A percentile compares a stretch with the other conserved stretches of the same genome.
Conservation (phyloP, 2,888 invertebrate genomes). For the Oligia strigilis region DNA sequence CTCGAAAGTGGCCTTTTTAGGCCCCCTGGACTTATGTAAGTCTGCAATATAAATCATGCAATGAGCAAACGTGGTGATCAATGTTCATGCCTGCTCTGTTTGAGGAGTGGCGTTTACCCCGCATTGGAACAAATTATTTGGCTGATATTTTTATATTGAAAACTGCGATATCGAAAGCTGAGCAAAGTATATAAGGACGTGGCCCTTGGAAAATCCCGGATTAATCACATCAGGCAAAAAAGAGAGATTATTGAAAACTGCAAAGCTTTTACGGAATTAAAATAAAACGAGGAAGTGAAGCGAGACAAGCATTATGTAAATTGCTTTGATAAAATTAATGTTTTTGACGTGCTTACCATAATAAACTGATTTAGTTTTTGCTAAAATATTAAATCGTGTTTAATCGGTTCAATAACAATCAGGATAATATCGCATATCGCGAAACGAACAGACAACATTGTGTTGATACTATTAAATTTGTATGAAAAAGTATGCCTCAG, state of each 20-base stretch:
- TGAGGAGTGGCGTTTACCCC: background rate
- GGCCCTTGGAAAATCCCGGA: constrained; percentile 35
- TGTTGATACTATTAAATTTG: background rate
- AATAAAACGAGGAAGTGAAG: constrained; percentile 48
- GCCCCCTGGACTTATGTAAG: no score
- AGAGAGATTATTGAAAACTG: constrained; percentile 58
- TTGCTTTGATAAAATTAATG: constrained; percentile 48
- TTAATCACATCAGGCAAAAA: constrained; percentile 53
- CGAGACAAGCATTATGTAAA: constrained; percentile 51
- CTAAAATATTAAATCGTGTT: constrained; percentile 1
- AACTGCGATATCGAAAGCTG: constrained; percentile 26
- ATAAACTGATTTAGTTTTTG: background rate
- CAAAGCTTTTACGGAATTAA: constrained; percentile 60
- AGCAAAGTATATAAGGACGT: constrained; percentile 27
- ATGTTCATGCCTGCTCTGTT: background rate
- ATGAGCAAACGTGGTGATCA: background rate
- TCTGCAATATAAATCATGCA: background rate
- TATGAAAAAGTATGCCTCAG: background rate
- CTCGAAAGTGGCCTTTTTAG: no score
- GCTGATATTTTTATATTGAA: constrained; percentile 5
- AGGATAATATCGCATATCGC: background rate
- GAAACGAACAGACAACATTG: background rate
- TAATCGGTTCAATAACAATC: background rate
- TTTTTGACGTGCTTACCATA: constrained; percentile 17
- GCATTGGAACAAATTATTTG: background rate